phyloP scores from a whole-genome alignment of 2,888 invertebrate genomes.

The Cheilosia pagana region DNA sequence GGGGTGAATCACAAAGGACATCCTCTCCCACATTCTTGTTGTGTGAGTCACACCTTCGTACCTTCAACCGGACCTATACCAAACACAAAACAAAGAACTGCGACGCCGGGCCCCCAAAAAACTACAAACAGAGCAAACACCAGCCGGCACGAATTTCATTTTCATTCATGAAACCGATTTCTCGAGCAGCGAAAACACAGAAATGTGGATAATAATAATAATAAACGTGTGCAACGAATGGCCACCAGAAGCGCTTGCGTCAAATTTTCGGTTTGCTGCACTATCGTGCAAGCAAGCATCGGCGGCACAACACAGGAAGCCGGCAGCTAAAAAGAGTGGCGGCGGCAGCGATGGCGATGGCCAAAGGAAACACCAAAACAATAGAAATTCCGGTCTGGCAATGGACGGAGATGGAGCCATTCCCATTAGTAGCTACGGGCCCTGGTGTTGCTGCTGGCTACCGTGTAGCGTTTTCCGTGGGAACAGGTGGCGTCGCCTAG shows the following conservation, averaged over 20 bases:
- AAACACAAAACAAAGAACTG: slow-evolving; percentile 64
- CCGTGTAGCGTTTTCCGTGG: not conserved
- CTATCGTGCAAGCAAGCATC: slow-evolving; percentile 22
- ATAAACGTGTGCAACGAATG: slow-evolving; percentile 50
- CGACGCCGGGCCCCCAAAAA: slow-evolving; percentile 33
- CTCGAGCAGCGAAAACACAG: slow-evolving; percentile 29
- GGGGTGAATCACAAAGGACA: slow-evolving; percentile 51
- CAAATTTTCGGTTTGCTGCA: slow-evolving; percentile 54
- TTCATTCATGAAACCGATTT: slow-evolving; percentile 72
- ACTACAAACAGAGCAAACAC: slow-evolving; percentile 5
- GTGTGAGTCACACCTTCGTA: slow-evolving; percentile 29
- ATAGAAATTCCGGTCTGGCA: slow-evolving; percentile 60
- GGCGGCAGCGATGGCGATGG: too few relatives aligned
- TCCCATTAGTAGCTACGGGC: not conserved
- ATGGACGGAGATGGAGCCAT: slow-evolving; percentile 52
- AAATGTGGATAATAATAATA: slow-evolving; percentile 61
- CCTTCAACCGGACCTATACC: slow-evolving; percentile 52
- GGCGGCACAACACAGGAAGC: slow-evolving; percentile 58
- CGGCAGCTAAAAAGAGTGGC: slow-evolving; percentile 25
- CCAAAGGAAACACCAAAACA: slow-evolving; percentile 52
- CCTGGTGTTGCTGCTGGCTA: too few relatives aligned
- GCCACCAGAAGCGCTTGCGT: slow-evolving; percentile 69
- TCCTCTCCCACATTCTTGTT: slow-evolving; percentile 29
- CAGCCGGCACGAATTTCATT: slow-evolving; percentile 53
- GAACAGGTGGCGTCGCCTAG: slow-evolving; percentile 31